Base-by-base conservation (phyloP, 2,888 invertebrate genomes). In the Melinaea marsaeus region DNA sequence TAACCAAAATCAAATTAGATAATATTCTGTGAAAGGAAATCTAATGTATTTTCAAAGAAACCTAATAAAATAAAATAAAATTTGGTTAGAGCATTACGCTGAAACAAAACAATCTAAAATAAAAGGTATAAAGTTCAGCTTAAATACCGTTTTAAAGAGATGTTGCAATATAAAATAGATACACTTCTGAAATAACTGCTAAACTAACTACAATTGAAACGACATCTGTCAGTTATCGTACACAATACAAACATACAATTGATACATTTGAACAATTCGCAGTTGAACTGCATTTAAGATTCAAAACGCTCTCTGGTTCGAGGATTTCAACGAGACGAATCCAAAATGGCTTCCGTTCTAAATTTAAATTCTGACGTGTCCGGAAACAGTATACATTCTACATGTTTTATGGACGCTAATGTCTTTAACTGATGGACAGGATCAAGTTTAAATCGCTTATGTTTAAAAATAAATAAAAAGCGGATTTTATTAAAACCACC, bases 331-430 rank as follows among this genome's bases (percentile, higher is more conserved):
- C 56, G 46, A 47, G 56, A n/a, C 37, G 58, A 22, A 46, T 58
- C 13, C 58, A 60, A 63, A 62, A 65, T 58, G 63, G 55, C 61
- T 60, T 11, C 47, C 47, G 33, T 75, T 80, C 79, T 79, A 84
- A 75, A 79, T 83, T 78, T 84, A 82, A 77, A 80, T 74, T 67
- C 64, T 58, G 68, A 58, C 70, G 62, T 55, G 56, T 77, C 79
- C 79, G 82, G 80, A 84, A 82, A 80, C 76, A 76, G 78, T 76
- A 72, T 74, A 77, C 80, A 81, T 83, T 81, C 78, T 76, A 70
- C 65, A 66, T 66, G 63, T 69, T 67, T 64, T 67, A 66, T 64
- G 59, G 63, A 65, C 57, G 57, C 65, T 64, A 66, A 65, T 68
- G 69, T 61, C 63, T 66, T 45, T 60, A 32, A 65, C 61, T 66